A percentile compares a stretch with the other conserved stretches of the same genome.
Conservation (phyloP, 2,888 invertebrate species). For the Philereme transversata region DNA sequence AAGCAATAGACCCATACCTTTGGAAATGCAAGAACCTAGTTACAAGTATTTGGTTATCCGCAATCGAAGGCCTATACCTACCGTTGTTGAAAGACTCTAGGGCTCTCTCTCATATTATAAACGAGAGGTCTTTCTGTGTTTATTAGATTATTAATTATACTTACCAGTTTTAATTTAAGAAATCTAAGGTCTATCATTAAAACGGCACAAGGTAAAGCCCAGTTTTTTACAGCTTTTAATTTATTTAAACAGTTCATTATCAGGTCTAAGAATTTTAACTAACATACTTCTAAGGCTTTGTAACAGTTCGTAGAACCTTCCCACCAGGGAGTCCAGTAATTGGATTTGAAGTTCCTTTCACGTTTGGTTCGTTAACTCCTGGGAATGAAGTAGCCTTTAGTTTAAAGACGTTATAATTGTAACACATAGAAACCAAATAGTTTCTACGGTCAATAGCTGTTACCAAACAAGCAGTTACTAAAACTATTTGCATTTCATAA, state of each 20-base stretch:
- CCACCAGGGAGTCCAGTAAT: conserved; percentile 47
- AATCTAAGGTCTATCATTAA: background rate
- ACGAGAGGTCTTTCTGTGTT: too few relatives aligned
- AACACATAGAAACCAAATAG: too few relatives aligned
- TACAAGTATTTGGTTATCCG: too few relatives aligned
- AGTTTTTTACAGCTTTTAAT: background rate
- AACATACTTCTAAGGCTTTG: conserved; percentile 43
- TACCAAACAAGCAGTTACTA: too few relatives aligned
- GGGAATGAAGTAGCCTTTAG: conserved; percentile 30
- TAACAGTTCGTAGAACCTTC: conserved; percentile 42
- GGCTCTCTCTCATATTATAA: too few relatives aligned
- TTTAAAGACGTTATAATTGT: too few relatives aligned
- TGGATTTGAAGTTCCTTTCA: conserved; percentile 46
- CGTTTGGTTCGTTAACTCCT: conserved; percentile 33
- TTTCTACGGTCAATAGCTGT: too few relatives aligned
- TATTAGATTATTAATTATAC: background rate
- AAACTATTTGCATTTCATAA: too few relatives aligned
- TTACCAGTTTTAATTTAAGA: background rate
- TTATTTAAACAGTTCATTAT: background rate
- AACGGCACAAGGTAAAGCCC: background rate
- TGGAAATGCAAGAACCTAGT: background rate
- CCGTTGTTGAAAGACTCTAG: too few relatives aligned
- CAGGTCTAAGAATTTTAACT: conserved; percentile 31
- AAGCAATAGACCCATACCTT: conserved; percentile 18
- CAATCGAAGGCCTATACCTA: too few relatives aligned